Conservation (phyloP, 2,888 invertebrate species). For the Subacronicta megacephala region DNA sequence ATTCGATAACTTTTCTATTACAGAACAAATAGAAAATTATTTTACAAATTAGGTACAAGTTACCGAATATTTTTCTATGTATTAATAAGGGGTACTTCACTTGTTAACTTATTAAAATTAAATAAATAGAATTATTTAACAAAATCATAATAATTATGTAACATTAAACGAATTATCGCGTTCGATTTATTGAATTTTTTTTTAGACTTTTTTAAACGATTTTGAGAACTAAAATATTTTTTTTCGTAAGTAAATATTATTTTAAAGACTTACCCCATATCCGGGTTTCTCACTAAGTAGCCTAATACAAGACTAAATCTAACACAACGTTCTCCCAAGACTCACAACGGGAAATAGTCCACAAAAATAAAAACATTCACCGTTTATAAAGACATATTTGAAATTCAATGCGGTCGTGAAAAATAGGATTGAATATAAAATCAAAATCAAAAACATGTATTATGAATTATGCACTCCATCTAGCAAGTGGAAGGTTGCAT, state of each 20-base stretch:
- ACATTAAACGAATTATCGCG: no score
- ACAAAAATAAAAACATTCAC: conserved; percentile 75
- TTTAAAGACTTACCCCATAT: conserved; percentile 75
- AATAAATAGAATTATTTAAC: no score
- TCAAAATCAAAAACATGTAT: conserved; percentile 71
- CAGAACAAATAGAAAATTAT: no score
- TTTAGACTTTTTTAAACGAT: no score
- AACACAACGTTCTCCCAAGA: conserved; percentile 73
- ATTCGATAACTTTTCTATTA: no score
- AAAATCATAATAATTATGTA: no score
- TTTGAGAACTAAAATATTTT: neutral
- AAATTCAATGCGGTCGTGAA: conserved; percentile 86
- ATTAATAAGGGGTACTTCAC: no score
- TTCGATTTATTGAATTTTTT: no score
- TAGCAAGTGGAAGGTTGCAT: conserved; percentile 79
- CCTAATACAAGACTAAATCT: conserved; percentile 34
- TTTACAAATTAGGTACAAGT: no score
- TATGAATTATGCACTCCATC: conserved; percentile 74
- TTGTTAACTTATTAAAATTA: no score
- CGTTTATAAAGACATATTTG: conserved; percentile 87
- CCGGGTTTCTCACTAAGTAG: conserved; percentile 47
- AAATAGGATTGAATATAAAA: conserved; percentile 80
- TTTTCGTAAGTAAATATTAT: neutral
- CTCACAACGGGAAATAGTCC: conserved; percentile 78
- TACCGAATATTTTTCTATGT: no score